A percentile compares a stretch with the other conserved stretches of the same genome.
Evolutionary conservation across 2,888 invertebrate genomes (phyloP).

Genomic region (Heliconius ismenius): DNA sequence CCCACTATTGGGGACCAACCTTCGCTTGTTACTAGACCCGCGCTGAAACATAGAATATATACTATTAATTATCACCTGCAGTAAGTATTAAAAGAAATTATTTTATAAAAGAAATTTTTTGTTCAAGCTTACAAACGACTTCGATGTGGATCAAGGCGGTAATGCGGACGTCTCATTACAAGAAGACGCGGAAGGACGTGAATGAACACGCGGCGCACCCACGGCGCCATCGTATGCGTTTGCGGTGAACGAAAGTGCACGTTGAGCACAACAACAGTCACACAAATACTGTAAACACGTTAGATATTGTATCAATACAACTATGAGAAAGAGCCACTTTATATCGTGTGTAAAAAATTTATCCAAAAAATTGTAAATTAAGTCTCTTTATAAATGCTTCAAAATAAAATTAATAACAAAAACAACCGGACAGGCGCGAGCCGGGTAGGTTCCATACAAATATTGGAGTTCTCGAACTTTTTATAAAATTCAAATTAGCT

Average conservation of each 20-base stretch:
- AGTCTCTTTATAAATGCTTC: not conserved
- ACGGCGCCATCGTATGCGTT: slow-evolving; percentile 98
- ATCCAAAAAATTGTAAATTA: not conserved
- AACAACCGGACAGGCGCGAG: too few relatives aligned
- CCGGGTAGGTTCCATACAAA: too few relatives aligned
- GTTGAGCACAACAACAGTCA: slow-evolving; percentile 97
- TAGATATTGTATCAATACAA: not conserved
- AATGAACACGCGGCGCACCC: slow-evolving; percentile 97
- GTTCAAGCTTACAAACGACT: slow-evolving; percentile 71
- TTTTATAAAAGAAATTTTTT: not conserved
- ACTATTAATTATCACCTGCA: not conserved
- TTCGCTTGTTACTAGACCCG: slow-evolving; percentile 56
- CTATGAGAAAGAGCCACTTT: not conserved
- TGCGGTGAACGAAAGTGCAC: slow-evolving; percentile 99
- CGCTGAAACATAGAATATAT: slow-evolving; percentile 50
- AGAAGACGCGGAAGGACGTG: slow-evolving; percentile 96
- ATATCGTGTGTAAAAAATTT: not conserved
- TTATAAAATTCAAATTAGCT: too few relatives aligned
- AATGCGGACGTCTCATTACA: slow-evolving; percentile 93
- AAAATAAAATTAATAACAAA: not conserved
- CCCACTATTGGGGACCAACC: slow-evolving; percentile 48
- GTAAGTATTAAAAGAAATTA: not conserved
- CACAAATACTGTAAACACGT: slow-evolving; percentile 87
- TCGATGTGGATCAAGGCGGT: slow-evolving; percentile 83
- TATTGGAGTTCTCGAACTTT: too few relatives aligned